phyloP scores from a whole-genome alignment of 2,888 invertebrate genomes.

The Drosophila acutilabella region DNA sequence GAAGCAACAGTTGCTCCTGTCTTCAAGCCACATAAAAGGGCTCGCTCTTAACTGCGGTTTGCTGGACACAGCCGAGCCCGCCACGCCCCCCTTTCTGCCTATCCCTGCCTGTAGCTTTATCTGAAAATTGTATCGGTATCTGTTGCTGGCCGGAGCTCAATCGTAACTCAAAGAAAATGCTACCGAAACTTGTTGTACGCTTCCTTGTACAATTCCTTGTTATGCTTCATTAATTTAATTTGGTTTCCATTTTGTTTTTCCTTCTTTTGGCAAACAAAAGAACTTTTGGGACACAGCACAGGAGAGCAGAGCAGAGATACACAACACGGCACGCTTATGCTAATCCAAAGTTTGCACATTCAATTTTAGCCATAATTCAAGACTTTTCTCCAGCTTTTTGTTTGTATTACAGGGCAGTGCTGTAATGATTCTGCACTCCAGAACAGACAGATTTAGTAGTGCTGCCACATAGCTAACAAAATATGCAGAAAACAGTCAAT shows the following conservation, averaged over 20 bases:
- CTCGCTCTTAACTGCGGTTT: conserved; percentile 37
- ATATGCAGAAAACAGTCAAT: background rate
- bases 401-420: conserved; percentile 17
- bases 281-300: conserved; percentile 11
- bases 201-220: conserved; percentile 49
- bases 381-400: conserved; percentile 4
- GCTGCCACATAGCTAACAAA: background rate
- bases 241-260: conserved; percentile 52
- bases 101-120: conserved; percentile 1
- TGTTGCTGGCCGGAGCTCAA: conserved; percentile 26
- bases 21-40: conserved; percentile 60
- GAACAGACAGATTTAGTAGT: background rate
- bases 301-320: too few relatives aligned
- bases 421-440: background rate
- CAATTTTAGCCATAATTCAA: conserved; percentile 44
- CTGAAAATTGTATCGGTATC: conserved; percentile 1
- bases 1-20: conserved; percentile 65
- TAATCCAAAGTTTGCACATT: conserved; percentile 56
- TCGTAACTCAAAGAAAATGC: conserved; percentile 57
- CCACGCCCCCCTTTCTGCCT: background rate
- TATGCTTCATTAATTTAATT: conserved; percentile 75
- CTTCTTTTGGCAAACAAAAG: conserved; percentile 39
- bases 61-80: conserved; percentile 14
- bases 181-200: conserved; percentile 61
- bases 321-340: conserved; percentile 62